phyloP scores from a whole-genome alignment of 53 echinoderm and acorn worm genomes.

The Stichopus horrens region DNA sequence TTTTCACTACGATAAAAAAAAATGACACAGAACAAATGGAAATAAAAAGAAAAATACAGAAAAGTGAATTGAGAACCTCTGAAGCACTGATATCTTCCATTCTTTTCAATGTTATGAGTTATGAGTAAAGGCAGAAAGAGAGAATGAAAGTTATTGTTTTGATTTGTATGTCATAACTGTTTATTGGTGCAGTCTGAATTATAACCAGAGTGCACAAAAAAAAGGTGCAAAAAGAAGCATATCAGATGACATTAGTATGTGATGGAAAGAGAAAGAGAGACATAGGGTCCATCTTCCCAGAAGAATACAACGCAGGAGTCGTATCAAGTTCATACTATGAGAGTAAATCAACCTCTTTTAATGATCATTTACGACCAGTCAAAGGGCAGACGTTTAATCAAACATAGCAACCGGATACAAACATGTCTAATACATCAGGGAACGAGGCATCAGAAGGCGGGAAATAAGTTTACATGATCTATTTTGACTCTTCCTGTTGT shows the following conservation, averaged over 20 bases:
- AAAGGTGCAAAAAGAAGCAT: neutral
- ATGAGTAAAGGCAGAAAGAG: neutral
- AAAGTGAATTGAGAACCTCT: neutral
- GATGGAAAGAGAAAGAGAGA: neutral
- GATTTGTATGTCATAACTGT: neutral
- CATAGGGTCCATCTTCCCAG: neutral
- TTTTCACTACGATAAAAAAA: neutral
- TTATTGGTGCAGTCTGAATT: neutral
- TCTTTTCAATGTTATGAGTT: neutral
- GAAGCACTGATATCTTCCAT: neutral
- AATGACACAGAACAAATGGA: too few species aligned
- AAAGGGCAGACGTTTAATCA: neutral
- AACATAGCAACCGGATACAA: neutral
- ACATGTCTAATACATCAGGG: too few species aligned
- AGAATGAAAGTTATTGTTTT: neutral
- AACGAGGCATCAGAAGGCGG: too few species aligned
- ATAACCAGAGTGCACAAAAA: neutral
- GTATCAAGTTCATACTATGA: neutral
- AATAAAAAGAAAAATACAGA: too few species aligned
- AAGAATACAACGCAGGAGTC: neutral
- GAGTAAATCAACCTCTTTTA: neutral
- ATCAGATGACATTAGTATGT: neutral
- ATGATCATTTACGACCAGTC: neutral
- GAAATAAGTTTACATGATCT: too few species aligned
- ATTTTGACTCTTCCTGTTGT: too few species aligned